A percentile compares a stretch with the other conserved stretches of the same genome.
Evolutionary conservation across 2,113 vertebrate species (phyloP).

Genomic region (Callaeas wilsoni): DNA sequence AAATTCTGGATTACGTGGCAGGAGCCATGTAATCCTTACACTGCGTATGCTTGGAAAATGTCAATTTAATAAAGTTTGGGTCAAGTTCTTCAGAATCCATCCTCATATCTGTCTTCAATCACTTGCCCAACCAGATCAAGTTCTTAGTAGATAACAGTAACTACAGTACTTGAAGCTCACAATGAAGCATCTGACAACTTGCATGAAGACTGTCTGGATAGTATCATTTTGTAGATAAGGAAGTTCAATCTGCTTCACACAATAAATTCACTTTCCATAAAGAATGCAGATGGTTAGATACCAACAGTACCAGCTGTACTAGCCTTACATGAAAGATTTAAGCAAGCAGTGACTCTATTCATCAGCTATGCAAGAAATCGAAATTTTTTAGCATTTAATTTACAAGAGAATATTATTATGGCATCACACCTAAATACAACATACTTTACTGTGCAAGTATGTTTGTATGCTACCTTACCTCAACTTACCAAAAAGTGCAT

Average conservation of each 20-base stretch:
- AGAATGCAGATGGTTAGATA: constrained; percentile 35
- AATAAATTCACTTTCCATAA: constrained; percentile 36
- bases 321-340: not conserved
- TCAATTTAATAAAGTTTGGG: not conserved
- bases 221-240: constrained; percentile 11
- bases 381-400: not conserved
- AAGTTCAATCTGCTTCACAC: not conserved
- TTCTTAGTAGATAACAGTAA: not conserved
- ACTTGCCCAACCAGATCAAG: not conserved
- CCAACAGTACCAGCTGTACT: not conserved
- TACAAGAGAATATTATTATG: not conserved
- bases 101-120: not conserved
- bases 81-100: not conserved
- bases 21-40: not conserved
- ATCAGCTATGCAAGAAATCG: not conserved
- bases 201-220: not conserved
- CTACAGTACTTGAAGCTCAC: not conserved
- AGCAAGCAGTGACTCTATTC: not conserved
- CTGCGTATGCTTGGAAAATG: not conserved
- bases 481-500: not conserved
- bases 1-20: not conserved
- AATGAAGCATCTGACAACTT: not conserved
- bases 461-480: not conserved
- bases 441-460: not conserved
- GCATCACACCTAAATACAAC: not conserved